These are phyloP conservation scores for Venustoraphidia nigricollis DNA, from an alignment of 2,888 invertebrate genomes.

Conservation along the genomic window DNA sequence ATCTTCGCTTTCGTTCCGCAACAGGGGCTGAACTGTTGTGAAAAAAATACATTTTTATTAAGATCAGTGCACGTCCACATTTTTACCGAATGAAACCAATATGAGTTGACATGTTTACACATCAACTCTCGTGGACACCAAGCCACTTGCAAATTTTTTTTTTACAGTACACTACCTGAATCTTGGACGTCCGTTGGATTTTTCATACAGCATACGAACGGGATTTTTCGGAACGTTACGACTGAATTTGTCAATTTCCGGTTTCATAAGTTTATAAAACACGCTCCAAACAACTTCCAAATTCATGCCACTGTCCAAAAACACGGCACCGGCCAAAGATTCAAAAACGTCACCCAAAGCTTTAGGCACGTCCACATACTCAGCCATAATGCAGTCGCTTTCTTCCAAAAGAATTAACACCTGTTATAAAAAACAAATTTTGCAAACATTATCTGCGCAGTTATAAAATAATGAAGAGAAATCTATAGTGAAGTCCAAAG, in stretches of 20 bases:
- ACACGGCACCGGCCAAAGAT: conserved; percentile 82
- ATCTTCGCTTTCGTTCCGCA: no score
- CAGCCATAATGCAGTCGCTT: conserved; percentile 43
- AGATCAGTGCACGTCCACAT: no score
- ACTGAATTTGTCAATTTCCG: conserved; percentile 73
- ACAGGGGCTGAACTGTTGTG: no score
- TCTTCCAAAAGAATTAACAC: conserved; percentile 47
- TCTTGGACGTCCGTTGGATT: conserved; percentile 54
- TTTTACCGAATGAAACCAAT: no score
- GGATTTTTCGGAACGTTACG: conserved; percentile 76
- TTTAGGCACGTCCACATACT: conserved; percentile 84
- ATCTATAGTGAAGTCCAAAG: no score
- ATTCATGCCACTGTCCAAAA: conserved; percentile 63
- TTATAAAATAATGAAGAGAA: background rate
- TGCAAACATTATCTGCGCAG: background rate
- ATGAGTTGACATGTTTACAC: no score
- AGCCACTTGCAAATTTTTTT: no score
- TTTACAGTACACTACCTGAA: conserved; percentile 44
- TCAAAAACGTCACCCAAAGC: conserved; percentile 89
- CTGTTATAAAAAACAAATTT: conserved; percentile 15
- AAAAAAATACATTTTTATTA: no score
- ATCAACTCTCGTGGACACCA: no score
- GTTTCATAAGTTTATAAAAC: conserved; percentile 66
- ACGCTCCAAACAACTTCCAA: conserved; percentile 66
- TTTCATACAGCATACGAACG: conserved; percentile 73